Conservation (phyloP, 2,113 vertebrate genomes). For the Gobio gobio region DNA sequence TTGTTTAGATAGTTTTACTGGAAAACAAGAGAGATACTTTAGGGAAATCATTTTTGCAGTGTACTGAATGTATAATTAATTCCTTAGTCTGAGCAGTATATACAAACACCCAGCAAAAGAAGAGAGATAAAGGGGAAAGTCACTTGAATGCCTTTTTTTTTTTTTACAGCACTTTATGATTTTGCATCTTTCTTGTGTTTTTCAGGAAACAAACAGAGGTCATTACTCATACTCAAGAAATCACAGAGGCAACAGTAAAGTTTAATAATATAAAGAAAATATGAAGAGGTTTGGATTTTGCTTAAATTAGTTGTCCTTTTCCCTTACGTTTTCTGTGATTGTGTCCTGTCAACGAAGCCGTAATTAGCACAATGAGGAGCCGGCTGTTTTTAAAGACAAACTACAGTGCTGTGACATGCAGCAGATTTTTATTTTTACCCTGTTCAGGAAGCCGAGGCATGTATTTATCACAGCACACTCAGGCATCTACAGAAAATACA, state of each 20-base stretch:
- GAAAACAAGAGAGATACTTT: background rate
- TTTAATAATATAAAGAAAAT: background rate
- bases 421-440: constrained; percentile 48
- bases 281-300: constrained; percentile 23
- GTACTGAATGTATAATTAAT: background rate
- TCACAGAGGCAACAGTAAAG: background rate
- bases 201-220: background rate
- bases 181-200: background rate
- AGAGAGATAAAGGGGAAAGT: background rate
- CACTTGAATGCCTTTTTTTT: background rate
- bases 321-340: constrained; percentile 41
- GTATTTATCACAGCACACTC: constrained; percentile 22
- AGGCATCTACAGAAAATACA: constrained; percentile 39
- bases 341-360: constrained; percentile 43
- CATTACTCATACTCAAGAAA: background rate
- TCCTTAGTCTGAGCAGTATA: background rate
- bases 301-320: constrained; percentile 47
- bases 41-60: background rate
- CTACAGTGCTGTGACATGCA: constrained; percentile 39
- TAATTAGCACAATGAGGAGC: constrained; percentile 48
- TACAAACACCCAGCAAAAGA: background rate
- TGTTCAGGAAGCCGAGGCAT: constrained; percentile 37
- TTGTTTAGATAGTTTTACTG: background rate
- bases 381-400: constrained; percentile 47
- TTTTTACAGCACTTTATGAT: background rate